These are phyloP conservation scores for Helicoverpa assulta DNA, from an alignment of 2,888 invertebrate genomes.

Conservation along the genomic window DNA sequence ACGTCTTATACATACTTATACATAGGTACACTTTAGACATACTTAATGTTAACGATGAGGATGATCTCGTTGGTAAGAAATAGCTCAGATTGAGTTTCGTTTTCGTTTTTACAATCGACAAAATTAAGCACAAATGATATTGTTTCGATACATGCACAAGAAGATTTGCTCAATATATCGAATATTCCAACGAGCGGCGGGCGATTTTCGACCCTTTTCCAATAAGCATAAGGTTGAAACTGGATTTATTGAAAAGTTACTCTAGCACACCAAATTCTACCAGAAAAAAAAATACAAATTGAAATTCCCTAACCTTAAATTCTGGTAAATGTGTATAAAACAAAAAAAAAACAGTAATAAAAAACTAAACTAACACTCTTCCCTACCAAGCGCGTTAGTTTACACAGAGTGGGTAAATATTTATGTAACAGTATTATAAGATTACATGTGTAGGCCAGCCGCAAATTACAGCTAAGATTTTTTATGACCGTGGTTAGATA, in stretches of 20 bases:
- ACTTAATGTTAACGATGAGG: too few species aligned
- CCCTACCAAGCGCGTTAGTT: constrained; percentile 17
- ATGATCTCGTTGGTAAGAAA: too few species aligned
- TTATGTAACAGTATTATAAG: constrained; percentile 48
- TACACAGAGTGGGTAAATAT: constrained; percentile 55
- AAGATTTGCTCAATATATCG: too few species aligned
- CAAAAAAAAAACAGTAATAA: not conserved
- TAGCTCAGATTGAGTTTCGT: too few species aligned
- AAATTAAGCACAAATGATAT: too few species aligned
- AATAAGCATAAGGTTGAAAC: not conserved
- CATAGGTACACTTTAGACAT: too few species aligned
- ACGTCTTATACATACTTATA: too few species aligned
- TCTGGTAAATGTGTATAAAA: not conserved
- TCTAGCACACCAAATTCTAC: not conserved
- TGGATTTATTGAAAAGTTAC: not conserved
- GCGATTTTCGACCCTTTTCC: not conserved
- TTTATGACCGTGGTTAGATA: not conserved
- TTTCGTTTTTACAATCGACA: too few species aligned
- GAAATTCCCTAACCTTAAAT: not conserved
- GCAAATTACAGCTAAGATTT: constrained; percentile 14
- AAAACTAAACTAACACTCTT: constrained; percentile 28
- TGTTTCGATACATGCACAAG: too few species aligned
- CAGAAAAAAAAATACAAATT: not conserved
- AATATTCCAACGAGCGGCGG: not conserved
- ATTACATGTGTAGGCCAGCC: constrained; percentile 39